phyloP scores from a whole-genome alignment of 1,140 invertebrate genomes.

The Ylistrum balloti region DNA sequence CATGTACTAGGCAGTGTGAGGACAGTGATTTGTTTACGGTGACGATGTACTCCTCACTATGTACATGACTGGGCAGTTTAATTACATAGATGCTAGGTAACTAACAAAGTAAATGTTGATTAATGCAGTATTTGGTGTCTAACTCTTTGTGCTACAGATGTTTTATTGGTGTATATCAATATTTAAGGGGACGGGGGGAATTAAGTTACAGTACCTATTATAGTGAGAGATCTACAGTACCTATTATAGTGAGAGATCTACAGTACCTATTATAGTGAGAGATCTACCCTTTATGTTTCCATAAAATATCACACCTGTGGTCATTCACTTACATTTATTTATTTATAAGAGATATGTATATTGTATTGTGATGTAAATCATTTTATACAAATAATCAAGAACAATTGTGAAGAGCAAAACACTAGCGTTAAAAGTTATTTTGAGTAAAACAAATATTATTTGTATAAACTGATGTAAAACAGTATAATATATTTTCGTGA shows the following conservation, averaged over 20 bases:
- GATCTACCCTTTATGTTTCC: background rate
- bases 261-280: background rate
- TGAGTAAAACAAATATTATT: background rate
- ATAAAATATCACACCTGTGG: background rate
- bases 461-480: background rate
- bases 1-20: conserved; percentile 10
- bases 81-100: conserved; percentile 2
- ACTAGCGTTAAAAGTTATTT: background rate
- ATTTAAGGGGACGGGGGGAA: background rate
- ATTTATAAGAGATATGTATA: conserved; percentile 3
- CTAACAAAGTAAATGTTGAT: background rate
- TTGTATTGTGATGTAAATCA: conserved; percentile 19
- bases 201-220: background rate
- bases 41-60: background rate
- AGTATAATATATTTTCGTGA: conserved; percentile 13
- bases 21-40: background rate
- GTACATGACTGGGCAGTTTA: background rate
- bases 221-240: too few species aligned
- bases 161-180: background rate
- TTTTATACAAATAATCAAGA: conserved; percentile 16
- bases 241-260: too few species aligned
- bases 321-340: conserved; percentile 28
- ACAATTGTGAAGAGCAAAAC: background rate
- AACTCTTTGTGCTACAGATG: conserved; percentile 16
- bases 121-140: conserved; percentile 33